A percentile compares a stretch with the other conserved stretches of the same genome.
Evolutionary conservation across 2,797 vertebrate genomes (phyloP).

Genomic region (Astyanax mexicanus): DNA sequence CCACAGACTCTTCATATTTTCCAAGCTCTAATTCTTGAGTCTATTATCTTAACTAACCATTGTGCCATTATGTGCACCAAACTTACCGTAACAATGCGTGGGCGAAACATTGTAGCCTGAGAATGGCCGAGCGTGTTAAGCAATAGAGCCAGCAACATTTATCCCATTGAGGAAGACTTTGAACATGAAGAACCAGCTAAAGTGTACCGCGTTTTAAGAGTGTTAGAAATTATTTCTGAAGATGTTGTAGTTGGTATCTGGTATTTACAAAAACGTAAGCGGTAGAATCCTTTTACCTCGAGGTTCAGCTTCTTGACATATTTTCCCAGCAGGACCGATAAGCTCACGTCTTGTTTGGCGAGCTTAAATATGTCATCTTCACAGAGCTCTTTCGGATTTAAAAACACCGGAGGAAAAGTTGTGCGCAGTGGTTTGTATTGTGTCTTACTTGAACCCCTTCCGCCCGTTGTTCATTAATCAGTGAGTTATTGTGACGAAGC

Average conservation of each 20-base stretch:
- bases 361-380: slow-evolving; percentile 65
- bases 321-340: slow-evolving; percentile 12
- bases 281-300: neutral
- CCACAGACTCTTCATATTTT: slow-evolving; percentile 53
- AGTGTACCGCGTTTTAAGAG: neutral
- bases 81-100: slow-evolving; percentile 87
- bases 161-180: slow-evolving; percentile 67
- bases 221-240: neutral
- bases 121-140: slow-evolving; percentile 78
- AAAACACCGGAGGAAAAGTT: slow-evolving; percentile 75
- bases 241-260: neutral
- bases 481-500: slow-evolving; percentile 92
- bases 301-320: neutral
- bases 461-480: slow-evolving; percentile 99
- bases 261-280: neutral
- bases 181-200: slow-evolving; percentile 48
- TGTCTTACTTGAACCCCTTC: slow-evolving; percentile 85
- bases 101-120: slow-evolving; percentile 82
- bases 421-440: slow-evolving; percentile 78
- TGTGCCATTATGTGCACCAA: slow-evolving; percentile 77
- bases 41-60: slow-evolving; percentile 66
- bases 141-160: slow-evolving; percentile 70
- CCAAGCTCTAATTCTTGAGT: slow-evolving; percentile 31
- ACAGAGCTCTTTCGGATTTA: slow-evolving; percentile 68
- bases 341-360: slow-evolving; percentile 22